These are phyloP conservation scores for Drosophila meridionalis DNA, from an alignment of 2,888 invertebrate genomes.

Conservation along the genomic window DNA sequence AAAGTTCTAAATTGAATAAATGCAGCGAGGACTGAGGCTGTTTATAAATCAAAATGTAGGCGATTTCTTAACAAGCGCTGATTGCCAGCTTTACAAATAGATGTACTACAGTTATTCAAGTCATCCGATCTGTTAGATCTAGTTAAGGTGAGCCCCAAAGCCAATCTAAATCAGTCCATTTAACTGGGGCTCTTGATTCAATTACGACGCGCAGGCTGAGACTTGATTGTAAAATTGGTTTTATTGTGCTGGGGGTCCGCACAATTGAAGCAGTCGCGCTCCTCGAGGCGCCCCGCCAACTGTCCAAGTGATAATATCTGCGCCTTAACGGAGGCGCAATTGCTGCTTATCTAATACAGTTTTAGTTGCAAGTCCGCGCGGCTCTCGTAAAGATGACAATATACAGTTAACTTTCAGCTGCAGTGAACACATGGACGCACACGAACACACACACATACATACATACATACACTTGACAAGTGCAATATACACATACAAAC, in stretches of 20 bases:
- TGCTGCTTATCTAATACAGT: constrained; percentile 33
- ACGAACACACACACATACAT: background rate
- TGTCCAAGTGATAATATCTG: constrained; percentile 23
- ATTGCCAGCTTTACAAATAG: constrained; percentile 33
- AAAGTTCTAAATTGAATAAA: constrained; percentile 66
- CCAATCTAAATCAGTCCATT: constrained; percentile 69
- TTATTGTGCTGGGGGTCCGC: constrained; percentile 54
- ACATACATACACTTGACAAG: background rate
- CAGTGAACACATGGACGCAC: background rate
- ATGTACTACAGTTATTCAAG: constrained; percentile 24
- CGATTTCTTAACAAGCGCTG: constrained; percentile 46
- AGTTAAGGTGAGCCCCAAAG: constrained; percentile 71
- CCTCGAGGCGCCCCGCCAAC: constrained; percentile 23
- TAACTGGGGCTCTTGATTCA: constrained; percentile 67
- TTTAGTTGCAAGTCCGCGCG: constrained; percentile 64
- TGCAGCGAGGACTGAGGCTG: constrained; percentile 53
- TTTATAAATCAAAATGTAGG: constrained; percentile 28
- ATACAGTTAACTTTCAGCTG: constrained; percentile 7
- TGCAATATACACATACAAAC: background rate
- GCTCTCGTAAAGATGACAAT: constrained; percentile 39
- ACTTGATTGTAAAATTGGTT: constrained; percentile 62
- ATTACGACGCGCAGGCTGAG: constrained; percentile 48
- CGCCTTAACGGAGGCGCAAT: constrained; percentile 29
- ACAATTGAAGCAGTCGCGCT: constrained; percentile 60
- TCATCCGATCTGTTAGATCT: constrained; percentile 44